Evolutionary conservation across 1,140 invertebrate genomes (phyloP), one percentile per base, ranked within the genome.

Genomic region (Planococcus citri): DNA sequence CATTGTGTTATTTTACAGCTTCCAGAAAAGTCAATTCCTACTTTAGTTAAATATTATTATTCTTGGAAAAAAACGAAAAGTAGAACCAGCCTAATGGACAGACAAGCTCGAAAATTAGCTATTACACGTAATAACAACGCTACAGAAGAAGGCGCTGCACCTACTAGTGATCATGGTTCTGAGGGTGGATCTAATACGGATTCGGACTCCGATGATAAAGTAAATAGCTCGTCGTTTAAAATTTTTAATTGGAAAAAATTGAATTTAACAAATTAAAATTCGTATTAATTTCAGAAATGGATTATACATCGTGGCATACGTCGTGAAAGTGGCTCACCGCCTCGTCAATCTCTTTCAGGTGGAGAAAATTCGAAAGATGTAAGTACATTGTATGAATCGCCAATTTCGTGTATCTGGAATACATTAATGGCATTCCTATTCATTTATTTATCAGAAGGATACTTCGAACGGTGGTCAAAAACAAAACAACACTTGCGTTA

Each of bases 11-110:
- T 75, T 73, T 79, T 82, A 57, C 75, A 94, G 91, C 81, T 98
- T 74, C 95, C 95, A 64, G 95, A 98, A 77, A 98, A 98, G 81
- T 91, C 93, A 61, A 96, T 98, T 74, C 91, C 94, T 27, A 92
- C 90, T 75, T 81, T 98, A 73, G 94, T 98, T 0, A 97, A 97
- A 79, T 97, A 97, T 80, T 98, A 98, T 78, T 98, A 98, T 77
- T 94, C 91, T 74, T 98, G 95, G 95, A 98, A 98, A 78, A 98
- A 97, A 77, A 94, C 92, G 12, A 82, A 93, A 76, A 89, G 89
- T 74, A 84, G 92, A 64, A 94, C 89, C 67, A 97, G 93, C 76
- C 80, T 96, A 24, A 97, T 98, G 91, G 95, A 98, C 20, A 37
- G 88, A 70, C 89, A 92, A 78, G 89, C 88, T 1, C 83, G 86